Percentiles rank a stretch among this genome's conserved stretches.
These are phyloP conservation scores for Paralichthys olivaceus DNA, from an alignment of 2,113 vertebrate genomes.

Conservation along the genomic window DNA sequence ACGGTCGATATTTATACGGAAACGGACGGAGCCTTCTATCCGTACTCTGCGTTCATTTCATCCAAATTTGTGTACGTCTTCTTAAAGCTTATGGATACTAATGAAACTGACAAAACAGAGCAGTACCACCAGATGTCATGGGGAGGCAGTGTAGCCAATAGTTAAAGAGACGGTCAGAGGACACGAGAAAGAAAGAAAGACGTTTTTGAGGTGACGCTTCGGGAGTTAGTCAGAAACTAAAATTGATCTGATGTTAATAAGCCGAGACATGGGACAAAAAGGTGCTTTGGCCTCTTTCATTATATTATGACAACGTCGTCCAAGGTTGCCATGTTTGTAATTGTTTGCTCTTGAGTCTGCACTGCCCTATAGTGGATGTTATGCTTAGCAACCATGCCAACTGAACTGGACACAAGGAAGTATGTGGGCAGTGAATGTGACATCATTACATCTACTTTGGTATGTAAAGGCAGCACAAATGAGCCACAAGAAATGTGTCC, in stretches of 20 bases:
- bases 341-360: not conserved
- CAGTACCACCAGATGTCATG: not conserved
- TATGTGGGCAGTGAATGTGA: no score
- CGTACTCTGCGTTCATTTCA: not conserved
- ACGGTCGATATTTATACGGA: not conserved
- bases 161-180: not conserved
- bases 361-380: not conserved
- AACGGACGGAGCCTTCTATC: no score
- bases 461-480: not conserved
- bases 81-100: not conserved
- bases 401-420: no score
- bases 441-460: not conserved
- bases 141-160: not conserved
- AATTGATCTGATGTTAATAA: no score
- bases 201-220: no score
- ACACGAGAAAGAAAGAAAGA: no score
- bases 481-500: not conserved
- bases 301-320: not conserved
- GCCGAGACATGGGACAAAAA: no score
- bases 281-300: no score
- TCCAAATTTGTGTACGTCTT: not conserved
- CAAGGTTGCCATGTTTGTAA: no score
- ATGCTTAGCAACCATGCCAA: not conserved
- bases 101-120: not conserved
- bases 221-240: no score